phyloP scores from a whole-genome alignment of 2,888 invertebrate genomes.

The Hemithea aestivaria region DNA sequence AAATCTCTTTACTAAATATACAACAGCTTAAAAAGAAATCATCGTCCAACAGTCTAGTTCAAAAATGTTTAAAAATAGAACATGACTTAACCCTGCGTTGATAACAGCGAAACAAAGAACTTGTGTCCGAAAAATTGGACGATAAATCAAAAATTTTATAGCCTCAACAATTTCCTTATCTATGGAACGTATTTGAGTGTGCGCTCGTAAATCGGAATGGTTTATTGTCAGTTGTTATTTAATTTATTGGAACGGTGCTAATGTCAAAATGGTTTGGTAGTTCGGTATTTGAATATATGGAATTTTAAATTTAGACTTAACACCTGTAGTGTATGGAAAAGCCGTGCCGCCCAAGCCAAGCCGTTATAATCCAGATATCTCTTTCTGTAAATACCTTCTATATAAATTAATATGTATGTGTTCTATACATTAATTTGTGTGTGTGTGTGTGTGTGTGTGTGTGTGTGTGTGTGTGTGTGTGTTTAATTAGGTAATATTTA shows the following conservation, averaged over 20 bases:
- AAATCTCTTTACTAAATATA: slow-evolving; percentile 3
- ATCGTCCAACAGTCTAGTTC: neutral
- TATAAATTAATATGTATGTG: too few relatives aligned
- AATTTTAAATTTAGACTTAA: slow-evolving; percentile 9
- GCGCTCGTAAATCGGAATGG: slow-evolving; percentile 20
- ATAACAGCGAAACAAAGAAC: slow-evolving; percentile 11
- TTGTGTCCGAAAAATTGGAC: slow-evolving; percentile 8
- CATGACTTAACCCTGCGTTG: neutral
- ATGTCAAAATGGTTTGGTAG: slow-evolving; percentile 19
- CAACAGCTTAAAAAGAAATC: neutral
- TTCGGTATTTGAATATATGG: slow-evolving; percentile 1
- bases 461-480: too few relatives aligned
- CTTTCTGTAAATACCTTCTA: too few relatives aligned
- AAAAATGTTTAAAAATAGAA: neutral
- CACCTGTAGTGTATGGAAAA: too few relatives aligned
- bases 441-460: too few relatives aligned
- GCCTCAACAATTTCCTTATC: slow-evolving; percentile 19
- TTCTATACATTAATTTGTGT: too few relatives aligned
- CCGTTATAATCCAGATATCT: too few relatives aligned
- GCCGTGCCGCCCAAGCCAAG: too few relatives aligned
- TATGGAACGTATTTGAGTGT: slow-evolving; percentile 12
- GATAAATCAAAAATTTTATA: slow-evolving; percentile 19
- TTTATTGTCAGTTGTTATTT: slow-evolving; percentile 16
- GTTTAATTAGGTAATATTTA: too few relatives aligned
- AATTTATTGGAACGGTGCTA: slow-evolving; percentile 16